Evolutionary conservation across 2,888 invertebrate genomes (phyloP).

Genomic region (Calameuta idolon): DNA sequence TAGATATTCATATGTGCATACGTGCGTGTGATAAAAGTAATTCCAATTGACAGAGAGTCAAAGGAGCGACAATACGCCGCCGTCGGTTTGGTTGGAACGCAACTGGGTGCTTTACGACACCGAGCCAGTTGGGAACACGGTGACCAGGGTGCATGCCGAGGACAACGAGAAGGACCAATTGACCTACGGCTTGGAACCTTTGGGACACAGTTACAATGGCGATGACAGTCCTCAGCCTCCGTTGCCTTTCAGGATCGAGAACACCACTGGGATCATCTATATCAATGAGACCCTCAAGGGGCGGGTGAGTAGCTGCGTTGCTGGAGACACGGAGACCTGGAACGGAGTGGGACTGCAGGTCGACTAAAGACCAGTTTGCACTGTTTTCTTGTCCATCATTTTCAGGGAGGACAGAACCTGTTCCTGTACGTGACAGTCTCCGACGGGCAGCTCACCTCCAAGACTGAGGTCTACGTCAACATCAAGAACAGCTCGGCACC

Average conservation of each 20-base stretch:
- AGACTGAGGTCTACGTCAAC: conserved; percentile 77
- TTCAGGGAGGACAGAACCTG: conserved; percentile 76
- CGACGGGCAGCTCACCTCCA: conserved; percentile 75
- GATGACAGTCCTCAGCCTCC: conserved; percentile 61
- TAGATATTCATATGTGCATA: no score
- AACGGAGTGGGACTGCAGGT: no score
- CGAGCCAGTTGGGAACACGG: conserved; percentile 78
- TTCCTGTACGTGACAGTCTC: conserved; percentile 77
- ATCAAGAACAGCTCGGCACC: conserved; percentile 68
- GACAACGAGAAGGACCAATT: conserved; percentile 75
- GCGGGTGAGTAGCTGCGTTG: conserved; percentile 71
- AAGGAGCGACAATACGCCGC: conserved; percentile 74
- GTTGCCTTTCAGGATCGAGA: conserved; percentile 83
- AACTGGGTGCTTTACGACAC: conserved; percentile 82
- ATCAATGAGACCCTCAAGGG: conserved; percentile 83
- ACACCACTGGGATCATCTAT: conserved; percentile 80
- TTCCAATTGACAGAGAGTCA: conserved; percentile 62
- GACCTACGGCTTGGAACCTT: conserved; percentile 77
- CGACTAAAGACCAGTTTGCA: no score
- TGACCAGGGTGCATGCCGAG: conserved; percentile 78
- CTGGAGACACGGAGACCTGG: no score
- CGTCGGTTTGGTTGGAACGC: conserved; percentile 77
- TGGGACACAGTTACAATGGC: conserved; percentile 58
- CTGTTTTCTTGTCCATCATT: conserved; percentile 44
- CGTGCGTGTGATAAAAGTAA: no score